Evolutionary conservation across 2,113 vertebrate genomes (phyloP).

Genomic region (Pelmatolapia mariae): DNA sequence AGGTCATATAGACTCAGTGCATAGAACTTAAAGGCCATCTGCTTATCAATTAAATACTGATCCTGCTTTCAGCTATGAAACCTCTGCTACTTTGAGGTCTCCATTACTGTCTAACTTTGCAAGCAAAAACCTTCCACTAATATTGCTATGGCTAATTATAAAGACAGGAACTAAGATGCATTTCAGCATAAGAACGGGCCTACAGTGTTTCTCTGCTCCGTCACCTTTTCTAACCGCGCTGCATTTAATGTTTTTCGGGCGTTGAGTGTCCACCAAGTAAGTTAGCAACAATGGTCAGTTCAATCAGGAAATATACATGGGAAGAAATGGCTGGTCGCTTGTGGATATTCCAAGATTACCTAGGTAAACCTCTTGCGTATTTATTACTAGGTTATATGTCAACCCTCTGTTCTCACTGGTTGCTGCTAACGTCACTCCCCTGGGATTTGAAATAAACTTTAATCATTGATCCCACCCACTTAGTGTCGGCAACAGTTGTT

Average conservation of each 20-base stretch:
- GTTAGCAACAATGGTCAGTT: background rate
- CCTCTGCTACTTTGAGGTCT: background rate
- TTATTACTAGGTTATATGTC: background rate
- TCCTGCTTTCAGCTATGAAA: background rate
- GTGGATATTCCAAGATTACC: background rate
- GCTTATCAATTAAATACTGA: background rate
- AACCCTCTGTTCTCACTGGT: background rate
- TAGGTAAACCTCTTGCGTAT: background rate
- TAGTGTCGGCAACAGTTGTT: background rate
- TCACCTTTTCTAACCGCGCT: background rate
- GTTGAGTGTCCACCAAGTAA: background rate
- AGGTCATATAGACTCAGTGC: background rate
- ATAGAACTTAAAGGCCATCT: background rate
- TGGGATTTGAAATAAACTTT: background rate
- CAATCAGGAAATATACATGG: background rate
- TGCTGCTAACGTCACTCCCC: accelerated
- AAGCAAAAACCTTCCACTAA: background rate
- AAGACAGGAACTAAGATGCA: background rate
- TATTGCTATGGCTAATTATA: background rate
- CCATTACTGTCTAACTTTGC: background rate
- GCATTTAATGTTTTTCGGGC: background rate
- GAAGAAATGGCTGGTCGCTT: background rate
- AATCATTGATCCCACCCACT: background rate
- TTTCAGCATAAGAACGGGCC: background rate
- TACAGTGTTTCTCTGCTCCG: background rate